phyloP scores from a whole-genome alignment of 2,797 vertebrate genomes.

The Nannoperca obscura region DNA sequence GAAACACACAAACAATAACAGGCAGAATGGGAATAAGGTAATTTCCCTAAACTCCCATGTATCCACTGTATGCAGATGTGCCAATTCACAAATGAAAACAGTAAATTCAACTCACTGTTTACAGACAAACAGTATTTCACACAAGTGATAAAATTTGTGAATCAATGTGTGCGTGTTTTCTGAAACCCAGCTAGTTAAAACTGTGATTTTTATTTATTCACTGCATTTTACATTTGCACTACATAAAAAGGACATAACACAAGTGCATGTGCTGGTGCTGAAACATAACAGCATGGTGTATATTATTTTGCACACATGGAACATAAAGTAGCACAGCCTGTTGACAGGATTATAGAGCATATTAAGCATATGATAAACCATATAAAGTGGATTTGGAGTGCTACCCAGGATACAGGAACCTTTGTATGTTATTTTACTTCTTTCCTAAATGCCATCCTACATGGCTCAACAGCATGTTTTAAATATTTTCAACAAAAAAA shows the following conservation, averaged over 20 bases:
- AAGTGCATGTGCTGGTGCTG: background rate
- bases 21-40: constrained; percentile 54
- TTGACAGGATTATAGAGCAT: background rate
- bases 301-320: background rate
- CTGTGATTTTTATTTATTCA: background rate
- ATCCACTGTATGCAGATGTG: constrained; percentile 62
- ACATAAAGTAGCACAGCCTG: background rate
- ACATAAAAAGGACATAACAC: background rate
- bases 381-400: background rate
- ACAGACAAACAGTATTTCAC: constrained; percentile 26
- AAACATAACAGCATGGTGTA: background rate
- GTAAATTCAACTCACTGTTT: constrained; percentile 29
- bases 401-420: background rate
- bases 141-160: background rate
- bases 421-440: constrained; percentile 2
- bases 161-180: background rate
- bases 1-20: constrained; percentile 62
- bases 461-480: background rate
- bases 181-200: background rate
- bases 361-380: background rate
- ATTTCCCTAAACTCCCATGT: constrained; percentile 54
- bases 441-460: background rate
- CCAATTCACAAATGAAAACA: constrained; percentile 28
- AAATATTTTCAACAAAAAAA: background rate
- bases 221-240: background rate